Evolutionary conservation across 2,888 invertebrate species (phyloP).

Genomic region (Trichacis sp.): DNA sequence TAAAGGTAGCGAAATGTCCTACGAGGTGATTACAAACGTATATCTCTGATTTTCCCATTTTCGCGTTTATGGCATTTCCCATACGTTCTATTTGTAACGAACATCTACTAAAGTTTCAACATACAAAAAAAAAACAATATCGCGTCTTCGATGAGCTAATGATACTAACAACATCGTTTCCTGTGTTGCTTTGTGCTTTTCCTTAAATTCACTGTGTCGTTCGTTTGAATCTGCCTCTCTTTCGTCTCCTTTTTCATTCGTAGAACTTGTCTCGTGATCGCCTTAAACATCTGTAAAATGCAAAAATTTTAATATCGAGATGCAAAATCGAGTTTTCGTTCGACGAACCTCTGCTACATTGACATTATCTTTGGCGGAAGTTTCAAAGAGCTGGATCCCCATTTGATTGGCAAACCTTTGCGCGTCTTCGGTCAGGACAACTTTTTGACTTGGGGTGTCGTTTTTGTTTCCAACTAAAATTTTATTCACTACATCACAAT

Average conservation of each 20-base stretch:
- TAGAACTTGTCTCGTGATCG: conserved; percentile 84
- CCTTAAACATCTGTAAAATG: conserved; percentile 74
- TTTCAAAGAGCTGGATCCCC: conserved; percentile 97
- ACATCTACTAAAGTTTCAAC: conserved; percentile 51
- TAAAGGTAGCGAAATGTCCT: conserved; percentile 47
- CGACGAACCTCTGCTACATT: conserved; percentile 99
- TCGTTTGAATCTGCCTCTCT: conserved; percentile 77
- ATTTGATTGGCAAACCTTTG: conserved; percentile 97
- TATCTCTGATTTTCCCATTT: conserved; percentile 43
- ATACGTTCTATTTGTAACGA: too few relatives aligned
- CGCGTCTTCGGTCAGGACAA: conserved; percentile 97
- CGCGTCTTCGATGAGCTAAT: conserved; percentile 43
- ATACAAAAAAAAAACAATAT: conserved; percentile 49
- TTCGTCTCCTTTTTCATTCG: conserved; percentile 85
- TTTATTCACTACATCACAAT: conserved; percentile 99
- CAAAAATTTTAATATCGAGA: too few relatives aligned
- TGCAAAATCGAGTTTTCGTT: too few relatives aligned
- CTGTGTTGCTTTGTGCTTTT: conserved; percentile 75
- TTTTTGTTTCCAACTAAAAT: conserved; percentile 98
- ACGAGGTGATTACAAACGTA: conserved; percentile 47
- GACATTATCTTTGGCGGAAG: conserved; percentile 98
- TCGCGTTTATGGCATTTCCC: too few relatives aligned
- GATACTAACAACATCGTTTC: conserved; percentile 67
- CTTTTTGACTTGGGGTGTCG: conserved; percentile 93
- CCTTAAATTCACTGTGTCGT: conserved; percentile 80